phyloP scores from a whole-genome alignment of 2,113 vertebrate genomes.

The Cochlearius cochlearius region DNA sequence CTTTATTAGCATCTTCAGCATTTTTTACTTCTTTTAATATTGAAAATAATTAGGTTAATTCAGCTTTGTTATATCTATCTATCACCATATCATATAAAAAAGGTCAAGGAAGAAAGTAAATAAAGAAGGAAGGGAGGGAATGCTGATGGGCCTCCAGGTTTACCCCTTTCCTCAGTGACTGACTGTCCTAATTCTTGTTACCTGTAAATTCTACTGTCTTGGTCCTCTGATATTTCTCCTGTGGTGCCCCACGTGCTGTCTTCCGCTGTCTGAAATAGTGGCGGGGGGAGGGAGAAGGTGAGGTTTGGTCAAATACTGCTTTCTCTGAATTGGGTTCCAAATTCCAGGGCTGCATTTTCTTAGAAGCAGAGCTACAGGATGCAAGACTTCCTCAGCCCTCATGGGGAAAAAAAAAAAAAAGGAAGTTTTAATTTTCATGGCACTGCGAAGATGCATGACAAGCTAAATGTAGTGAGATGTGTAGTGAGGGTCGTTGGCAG shows the following conservation, averaged over 20 bases:
- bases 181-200: not conserved
- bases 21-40: not conserved
- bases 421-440: not conserved
- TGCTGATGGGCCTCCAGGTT: not conserved
- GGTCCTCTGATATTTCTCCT: not conserved
- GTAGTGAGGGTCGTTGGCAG: not conserved
- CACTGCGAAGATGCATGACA: not conserved
- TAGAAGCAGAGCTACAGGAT: not conserved
- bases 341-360: not conserved
- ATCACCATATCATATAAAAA: not conserved
- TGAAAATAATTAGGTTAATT: not conserved
- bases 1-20: not conserved
- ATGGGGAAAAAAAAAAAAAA: not conserved
- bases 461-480: not conserved
- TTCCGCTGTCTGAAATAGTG: not conserved
- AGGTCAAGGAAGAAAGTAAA: not conserved
- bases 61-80: not conserved
- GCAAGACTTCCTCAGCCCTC: not conserved
- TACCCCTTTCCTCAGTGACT: not conserved
- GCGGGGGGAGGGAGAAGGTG: fast-evolving
- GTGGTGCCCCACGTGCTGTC: not conserved
- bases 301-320: not conserved
- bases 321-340: not conserved
- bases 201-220: not conserved
- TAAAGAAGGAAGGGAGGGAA: not conserved